Conservation (phyloP, 2,797 vertebrate genomes). For the Crax fasciolata region DNA sequence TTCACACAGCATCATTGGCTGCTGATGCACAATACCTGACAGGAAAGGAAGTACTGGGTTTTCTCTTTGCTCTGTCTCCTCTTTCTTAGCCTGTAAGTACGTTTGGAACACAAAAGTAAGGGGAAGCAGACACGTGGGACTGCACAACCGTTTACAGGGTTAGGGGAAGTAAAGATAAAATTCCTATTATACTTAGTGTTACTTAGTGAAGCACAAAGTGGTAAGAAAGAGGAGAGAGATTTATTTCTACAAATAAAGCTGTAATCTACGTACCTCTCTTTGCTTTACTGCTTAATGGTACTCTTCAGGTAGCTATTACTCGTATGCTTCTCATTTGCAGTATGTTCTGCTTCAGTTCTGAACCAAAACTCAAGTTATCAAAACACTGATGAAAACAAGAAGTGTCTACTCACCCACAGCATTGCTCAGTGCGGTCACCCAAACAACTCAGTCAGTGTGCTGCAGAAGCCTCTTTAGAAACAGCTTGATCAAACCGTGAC, state of each 20-base stretch:
- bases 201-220: not conserved
- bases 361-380: not conserved
- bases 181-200: not conserved
- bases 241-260: not conserved
- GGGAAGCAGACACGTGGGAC: not conserved
- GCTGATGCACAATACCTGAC: not conserved
- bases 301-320: accelerated
- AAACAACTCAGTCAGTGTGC: not conserved
- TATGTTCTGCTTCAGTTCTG: not conserved
- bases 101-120: not conserved
- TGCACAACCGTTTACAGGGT: accelerated
- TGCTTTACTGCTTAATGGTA: accelerated
- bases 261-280: accelerated
- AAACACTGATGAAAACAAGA: not conserved
- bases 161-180: not conserved
- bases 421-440: not conserved
- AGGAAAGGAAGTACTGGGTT: not conserved
- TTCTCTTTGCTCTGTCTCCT: not conserved
- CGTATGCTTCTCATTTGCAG: not conserved
- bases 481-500: not conserved
- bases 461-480: not conserved
- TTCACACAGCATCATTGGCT: not conserved
- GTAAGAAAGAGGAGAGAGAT: accelerated
- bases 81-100: not conserved
- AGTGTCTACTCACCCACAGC: not conserved